A percentile compares a stretch with the other conserved stretches of the same genome.
These are phyloP conservation scores for Lagodon rhomboides DNA, from an alignment of 2,797 vertebrate species.

Conservation along the genomic window DNA sequence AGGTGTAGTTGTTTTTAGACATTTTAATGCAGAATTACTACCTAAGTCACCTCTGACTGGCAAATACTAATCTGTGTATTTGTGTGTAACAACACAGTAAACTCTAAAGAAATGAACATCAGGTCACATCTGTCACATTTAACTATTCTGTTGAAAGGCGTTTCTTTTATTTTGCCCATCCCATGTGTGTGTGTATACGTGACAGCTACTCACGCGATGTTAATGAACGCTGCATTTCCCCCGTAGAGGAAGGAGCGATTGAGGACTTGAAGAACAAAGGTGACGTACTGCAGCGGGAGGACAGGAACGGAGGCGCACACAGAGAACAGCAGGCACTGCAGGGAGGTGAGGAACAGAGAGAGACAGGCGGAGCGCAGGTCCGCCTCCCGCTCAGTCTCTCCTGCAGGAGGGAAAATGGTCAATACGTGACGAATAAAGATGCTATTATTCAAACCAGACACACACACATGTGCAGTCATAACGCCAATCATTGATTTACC, in stretches of 20 bases:
- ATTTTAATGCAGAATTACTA: too few species aligned
- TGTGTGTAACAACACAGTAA: background rate
- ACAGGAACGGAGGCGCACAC: slow-evolving; percentile 83
- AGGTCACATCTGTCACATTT: background rate
- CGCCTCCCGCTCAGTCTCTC: slow-evolving; percentile 76
- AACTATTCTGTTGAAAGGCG: background rate
- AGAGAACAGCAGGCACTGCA: slow-evolving; percentile 90
- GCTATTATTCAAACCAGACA: background rate
- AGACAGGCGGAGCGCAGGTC: slow-evolving; percentile 86
- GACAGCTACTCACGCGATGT: slow-evolving; percentile 86
- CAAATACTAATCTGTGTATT: background rate
- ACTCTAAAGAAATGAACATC: background rate
- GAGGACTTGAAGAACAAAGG: slow-evolving; percentile 91
- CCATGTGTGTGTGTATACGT: background rate
- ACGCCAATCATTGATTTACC: slow-evolving; percentile 58
- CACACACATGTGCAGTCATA: background rate
- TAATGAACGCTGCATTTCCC: slow-evolving; percentile 91
- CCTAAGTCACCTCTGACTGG: background rate
- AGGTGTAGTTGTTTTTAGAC: too few species aligned
- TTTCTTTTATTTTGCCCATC: background rate
- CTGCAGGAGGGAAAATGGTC: slow-evolving; percentile 20
- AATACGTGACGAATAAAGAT: background rate
- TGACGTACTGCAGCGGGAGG: slow-evolving; percentile 89
- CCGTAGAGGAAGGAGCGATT: slow-evolving; percentile 94
- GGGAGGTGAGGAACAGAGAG: slow-evolving; percentile 88